Base-by-base conservation (phyloP, 2,113 vertebrate species). In the Anolis sagrei region DNA sequence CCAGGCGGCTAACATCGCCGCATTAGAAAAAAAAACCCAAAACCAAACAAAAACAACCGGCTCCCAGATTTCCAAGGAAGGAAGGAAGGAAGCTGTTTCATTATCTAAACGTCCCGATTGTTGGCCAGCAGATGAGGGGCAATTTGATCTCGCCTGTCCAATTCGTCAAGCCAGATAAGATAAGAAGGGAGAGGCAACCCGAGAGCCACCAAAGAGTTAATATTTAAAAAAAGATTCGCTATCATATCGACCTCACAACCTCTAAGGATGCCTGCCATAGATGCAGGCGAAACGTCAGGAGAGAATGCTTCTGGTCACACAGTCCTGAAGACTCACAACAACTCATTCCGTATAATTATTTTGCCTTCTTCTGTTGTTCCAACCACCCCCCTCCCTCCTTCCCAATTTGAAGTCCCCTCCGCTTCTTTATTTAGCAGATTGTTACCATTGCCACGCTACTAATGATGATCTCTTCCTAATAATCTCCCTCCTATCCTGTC, bases 91-190 rank as follows among this genome's bases (percentile, higher is more conserved):
- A 97, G 94, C 94, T 75, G 91, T 96, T 95, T 94, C 95, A 96
- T 97, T 97, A 97, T 96, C 96, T 97, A 97, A 97, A 97, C 96
- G 97, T 96, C 95, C 95, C 94, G 94, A 97, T 97, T 97, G 97
- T 97, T 97, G 93, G 0, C 69, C 89, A 95, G 94, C 96, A 96
- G 96, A 96, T 96, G 96, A 97, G 95, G 95, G 95, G 96, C 96
- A 97, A 97, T 97, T 97, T 96, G 96, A 97, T 97, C 96, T 96
- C 93, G 92, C 96, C 94, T 93, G 93, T 95, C 96, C 96, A 97
- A 96, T 97, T 96, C 95, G 97, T 96, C 96, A 95, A 95, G 88
- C 84, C 76, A 96, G 97, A 97, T 97, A 97, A 97, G 97, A 97
- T 97, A 97, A 96, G 95, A 94, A 91, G 92, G 94, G 94, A 95